Evolutionary conservation across 2,888 invertebrate species (phyloP).

Genomic region (Drosophila quinaria): DNA sequence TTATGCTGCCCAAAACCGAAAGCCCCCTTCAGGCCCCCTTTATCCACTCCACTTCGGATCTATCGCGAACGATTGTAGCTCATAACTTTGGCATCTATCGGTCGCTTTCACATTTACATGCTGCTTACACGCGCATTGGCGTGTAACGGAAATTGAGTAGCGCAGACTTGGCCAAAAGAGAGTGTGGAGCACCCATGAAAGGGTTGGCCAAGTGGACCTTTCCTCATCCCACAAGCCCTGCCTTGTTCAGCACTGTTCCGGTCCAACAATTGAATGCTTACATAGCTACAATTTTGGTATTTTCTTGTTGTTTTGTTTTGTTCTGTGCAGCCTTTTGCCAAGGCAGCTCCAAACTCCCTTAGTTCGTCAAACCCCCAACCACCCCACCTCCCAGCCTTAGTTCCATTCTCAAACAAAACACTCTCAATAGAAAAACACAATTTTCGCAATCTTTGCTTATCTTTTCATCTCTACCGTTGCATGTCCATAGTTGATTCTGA

Average conservation of each 20-base stretch:
- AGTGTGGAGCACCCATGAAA: slow-evolving; percentile 41
- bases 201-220: slow-evolving; percentile 51
- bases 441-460: slow-evolving; percentile 77
- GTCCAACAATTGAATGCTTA: slow-evolving; percentile 52
- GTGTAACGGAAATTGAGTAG: slow-evolving; percentile 75
- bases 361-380: neutral
- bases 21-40: neutral
- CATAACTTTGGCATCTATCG: slow-evolving; percentile 73
- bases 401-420: slow-evolving; percentile 23
- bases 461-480: slow-evolving; percentile 69
- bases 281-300: slow-evolving; percentile 28
- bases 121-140: slow-evolving; percentile 77
- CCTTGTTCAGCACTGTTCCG: slow-evolving; percentile 29
- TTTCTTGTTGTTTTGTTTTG: slow-evolving; percentile 37
- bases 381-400: neutral
- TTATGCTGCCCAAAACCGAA: slow-evolving; percentile 58
- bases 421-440: slow-evolving; percentile 69
- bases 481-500: slow-evolving; percentile 35
- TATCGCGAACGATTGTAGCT: slow-evolving; percentile 61
- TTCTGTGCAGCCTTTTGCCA: slow-evolving; percentile 33
- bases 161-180: slow-evolving; percentile 5
- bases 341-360: slow-evolving; percentile 29
- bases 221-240: neutral
- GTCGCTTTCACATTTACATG: slow-evolving; percentile 73
- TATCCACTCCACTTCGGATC: neutral